Evolutionary conservation across 2,113 vertebrate genomes (phyloP), one percentile per base, ranked within the genome.

Genomic region (Natator depressus): DNA sequence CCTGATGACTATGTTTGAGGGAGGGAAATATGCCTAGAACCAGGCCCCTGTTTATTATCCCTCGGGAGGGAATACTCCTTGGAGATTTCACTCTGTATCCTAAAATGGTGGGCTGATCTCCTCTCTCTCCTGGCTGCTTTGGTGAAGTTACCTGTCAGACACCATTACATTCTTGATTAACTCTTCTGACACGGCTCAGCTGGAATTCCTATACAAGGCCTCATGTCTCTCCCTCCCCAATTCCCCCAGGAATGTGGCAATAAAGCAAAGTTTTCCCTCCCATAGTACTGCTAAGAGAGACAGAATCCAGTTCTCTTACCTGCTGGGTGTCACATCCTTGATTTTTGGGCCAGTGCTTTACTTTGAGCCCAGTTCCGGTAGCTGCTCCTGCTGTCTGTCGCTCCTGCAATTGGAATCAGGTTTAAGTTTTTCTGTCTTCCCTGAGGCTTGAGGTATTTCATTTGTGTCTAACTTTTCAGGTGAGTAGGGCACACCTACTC

Each of bases 401-500:
- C 69, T 72, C 82, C 54, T 38, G 19, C 62, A 11, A 13, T 53
- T 53, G 42, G 62, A 87, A 85, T 42, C 88, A n/a, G 83, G 57
- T 54, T 80, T 20, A 85, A 38, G 87, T 82, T 90, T 89, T 76
- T 78, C 89, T 78, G 65, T 65, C 89, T 89, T 69, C 91, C 86
- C 84, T 62, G 89, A 91, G 90, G 92, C 92, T 84, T 80, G 85
- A 94, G 95, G 95, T 95, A 84, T 95, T 90, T 94, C 94, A 88
- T 87, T 90, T 88, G 96, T 78, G 87, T 91, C 57, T 89, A 16
- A 80, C 89, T 82, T 84, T 79, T 80, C 96, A 97, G 96, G 96
- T 97, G 91, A 95, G 88, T 91, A 49, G 78, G 91, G 91, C 94
- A 96, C 96, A 96, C 96, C 96, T 95, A 93, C 78, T 72, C 25